These are phyloP conservation scores for Agrilus planipennis DNA, from an alignment of 1,140 invertebrate genomes.

Conservation along the genomic window DNA sequence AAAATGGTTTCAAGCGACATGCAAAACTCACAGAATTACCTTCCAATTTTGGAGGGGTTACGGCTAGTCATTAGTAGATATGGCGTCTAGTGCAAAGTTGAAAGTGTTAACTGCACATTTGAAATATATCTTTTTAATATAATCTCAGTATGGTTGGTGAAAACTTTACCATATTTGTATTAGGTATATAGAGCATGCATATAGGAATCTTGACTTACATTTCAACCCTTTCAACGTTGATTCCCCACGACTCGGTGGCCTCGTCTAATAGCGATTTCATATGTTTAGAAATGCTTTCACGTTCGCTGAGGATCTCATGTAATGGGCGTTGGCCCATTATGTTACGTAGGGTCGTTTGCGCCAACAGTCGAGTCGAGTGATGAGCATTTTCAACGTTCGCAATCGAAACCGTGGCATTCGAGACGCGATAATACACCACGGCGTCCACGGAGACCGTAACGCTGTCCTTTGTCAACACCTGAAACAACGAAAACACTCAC, in stretches of 20 bases:
- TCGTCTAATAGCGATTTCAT: conserved; percentile 80
- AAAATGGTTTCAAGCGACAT: no score
- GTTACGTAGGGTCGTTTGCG: conserved; percentile 85
- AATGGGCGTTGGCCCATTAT: conserved; percentile 91
- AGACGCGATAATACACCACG: conserved; percentile 87
- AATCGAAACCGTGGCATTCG: conserved; percentile 91
- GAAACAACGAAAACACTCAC: conserved; percentile 13
- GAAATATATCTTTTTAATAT: no score
- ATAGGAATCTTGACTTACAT: conserved; percentile 62
- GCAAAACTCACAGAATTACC: no score
- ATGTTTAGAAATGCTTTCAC: conserved; percentile 81
- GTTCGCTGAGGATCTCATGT: conserved; percentile 89
- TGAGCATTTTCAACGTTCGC: conserved; percentile 95
- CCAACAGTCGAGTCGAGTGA: conserved; percentile 78
- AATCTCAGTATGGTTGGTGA: no score
- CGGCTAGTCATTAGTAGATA: no score
- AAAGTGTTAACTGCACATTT: no score
- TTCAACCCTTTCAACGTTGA: conserved; percentile 92
- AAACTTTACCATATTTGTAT: no score
- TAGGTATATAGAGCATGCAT: no score
- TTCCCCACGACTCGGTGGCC: conserved; percentile 91
- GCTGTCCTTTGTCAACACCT: conserved; percentile 89
- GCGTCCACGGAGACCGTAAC: conserved; percentile 93
- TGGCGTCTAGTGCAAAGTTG: no score
- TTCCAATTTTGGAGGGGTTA: no score